Evolutionary conservation across 2,113 vertebrate species (phyloP).

Genomic region (Eulacestoma nigropectus): DNA sequence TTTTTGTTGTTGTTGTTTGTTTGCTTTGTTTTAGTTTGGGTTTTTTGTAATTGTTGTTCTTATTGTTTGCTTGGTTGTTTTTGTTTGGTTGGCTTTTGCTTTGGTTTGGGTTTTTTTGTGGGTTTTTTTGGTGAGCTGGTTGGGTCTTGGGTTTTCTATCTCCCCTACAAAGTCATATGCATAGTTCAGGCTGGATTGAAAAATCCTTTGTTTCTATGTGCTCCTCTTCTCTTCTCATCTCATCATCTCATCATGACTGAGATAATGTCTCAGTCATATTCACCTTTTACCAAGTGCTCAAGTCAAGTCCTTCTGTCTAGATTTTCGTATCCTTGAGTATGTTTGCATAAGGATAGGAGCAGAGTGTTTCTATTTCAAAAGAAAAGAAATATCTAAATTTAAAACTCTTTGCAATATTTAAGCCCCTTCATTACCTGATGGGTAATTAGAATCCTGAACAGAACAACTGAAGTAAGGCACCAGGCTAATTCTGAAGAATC

Average conservation of each 20-base stretch:
- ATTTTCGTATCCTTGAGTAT: not conserved
- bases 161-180: not conserved
- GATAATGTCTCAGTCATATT: not conserved
- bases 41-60: not conserved
- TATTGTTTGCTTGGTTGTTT: not conserved
- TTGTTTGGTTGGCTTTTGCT: not conserved
- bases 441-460: not conserved
- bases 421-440: not conserved
- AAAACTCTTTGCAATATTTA: not conserved
- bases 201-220: not conserved
- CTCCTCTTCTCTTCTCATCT: not conserved
- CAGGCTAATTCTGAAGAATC: not conserved
- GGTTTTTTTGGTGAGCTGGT: not conserved
- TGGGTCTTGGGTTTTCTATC: not conserved
- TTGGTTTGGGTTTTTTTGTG: not conserved
- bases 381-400: not conserved
- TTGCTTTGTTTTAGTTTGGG: not conserved
- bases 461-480: not conserved
- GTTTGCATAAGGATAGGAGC: not conserved
- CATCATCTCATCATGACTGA: too few species aligned
- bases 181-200: not conserved
- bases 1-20: too few species aligned
- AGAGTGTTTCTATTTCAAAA: not conserved
- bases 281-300: not conserved
- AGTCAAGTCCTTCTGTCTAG: not conserved